Conservation (phyloP, 1,140 invertebrate genomes). For the Orchesella cincta region DNA sequence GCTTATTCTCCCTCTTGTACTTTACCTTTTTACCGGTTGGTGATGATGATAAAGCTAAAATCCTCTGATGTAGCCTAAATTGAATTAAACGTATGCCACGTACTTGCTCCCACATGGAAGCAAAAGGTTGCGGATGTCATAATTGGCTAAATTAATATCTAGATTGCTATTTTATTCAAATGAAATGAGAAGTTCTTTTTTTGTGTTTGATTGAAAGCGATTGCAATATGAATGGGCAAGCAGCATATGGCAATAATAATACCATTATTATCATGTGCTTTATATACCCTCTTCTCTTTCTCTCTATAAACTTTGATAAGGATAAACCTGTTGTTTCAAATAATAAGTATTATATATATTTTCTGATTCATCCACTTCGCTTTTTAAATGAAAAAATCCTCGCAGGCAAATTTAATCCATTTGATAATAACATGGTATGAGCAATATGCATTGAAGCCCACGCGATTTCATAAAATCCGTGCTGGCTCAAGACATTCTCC, state of each 20-base stretch:
- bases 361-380: neutral
- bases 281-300: neutral
- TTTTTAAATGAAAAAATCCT: neutral
- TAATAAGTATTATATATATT: neutral
- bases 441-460: neutral
- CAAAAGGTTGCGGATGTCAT: conserved; percentile 35
- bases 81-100: conserved; percentile 36
- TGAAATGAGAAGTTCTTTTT: conserved; percentile 1
- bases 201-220: neutral
- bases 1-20: too few species aligned
- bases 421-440: neutral
- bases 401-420: neutral
- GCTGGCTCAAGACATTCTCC: neutral
- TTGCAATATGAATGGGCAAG: neutral
- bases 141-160: conserved; percentile 40
- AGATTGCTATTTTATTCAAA: conserved; percentile 41
- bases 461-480: neutral
- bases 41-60: neutral
- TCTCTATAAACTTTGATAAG: neutral
- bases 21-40: neutral
- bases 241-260: neutral
- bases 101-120: too few species aligned
- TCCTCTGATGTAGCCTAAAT: conserved; percentile 19
- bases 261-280: neutral
- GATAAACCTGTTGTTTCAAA: neutral